Percentiles rank a stretch among this genome's conserved stretches.
These are phyloP conservation scores for Discoglossus pictus DNA, from an alignment of 2,797 vertebrate genomes.

Conservation along the genomic window DNA sequence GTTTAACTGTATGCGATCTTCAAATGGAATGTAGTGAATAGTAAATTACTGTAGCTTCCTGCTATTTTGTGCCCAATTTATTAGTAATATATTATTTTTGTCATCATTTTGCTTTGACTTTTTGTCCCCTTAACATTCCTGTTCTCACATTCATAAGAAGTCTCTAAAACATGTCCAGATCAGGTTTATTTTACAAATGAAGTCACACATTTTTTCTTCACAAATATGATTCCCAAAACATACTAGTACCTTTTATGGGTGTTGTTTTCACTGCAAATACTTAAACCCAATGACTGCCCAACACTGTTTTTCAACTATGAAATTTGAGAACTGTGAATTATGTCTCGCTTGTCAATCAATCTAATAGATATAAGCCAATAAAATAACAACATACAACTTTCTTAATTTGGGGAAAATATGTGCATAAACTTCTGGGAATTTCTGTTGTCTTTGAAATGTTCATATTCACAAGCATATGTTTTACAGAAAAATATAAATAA, in stretches of 20 bases:
- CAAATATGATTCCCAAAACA: slow-evolving; percentile 17
- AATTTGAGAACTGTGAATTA: slow-evolving; percentile 31
- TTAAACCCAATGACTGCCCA: slow-evolving; percentile 8
- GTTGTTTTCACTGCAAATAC: slow-evolving; percentile 29
- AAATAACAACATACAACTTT: slow-evolving; percentile 23
- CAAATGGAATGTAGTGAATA: too few species aligned
- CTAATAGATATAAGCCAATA: slow-evolving; percentile 32
- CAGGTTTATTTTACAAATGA: slow-evolving; percentile 9
- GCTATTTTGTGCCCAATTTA: too few species aligned
- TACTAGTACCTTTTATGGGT: slow-evolving; percentile 39
- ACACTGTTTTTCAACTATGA: slow-evolving; percentile 19
- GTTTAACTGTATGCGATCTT: too few species aligned
- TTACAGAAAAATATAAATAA: neutral
- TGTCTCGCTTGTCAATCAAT: slow-evolving; percentile 36
- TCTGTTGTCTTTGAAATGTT: slow-evolving; percentile 24
- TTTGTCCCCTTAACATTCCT: slow-evolving; percentile 7
- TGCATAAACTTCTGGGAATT: slow-evolving; percentile 17
- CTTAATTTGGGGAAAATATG: slow-evolving; percentile 37
- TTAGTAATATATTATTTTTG: too few species aligned
- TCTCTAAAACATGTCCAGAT: neutral
- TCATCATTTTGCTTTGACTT: neutral
- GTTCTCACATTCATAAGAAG: neutral
- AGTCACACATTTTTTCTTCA: slow-evolving; percentile 28
- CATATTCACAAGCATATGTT: slow-evolving; percentile 17
- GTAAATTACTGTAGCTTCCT: too few species aligned